Conservation (phyloP, 2,888 invertebrate genomes). For the Harpagoxenus sublaevis region DNA sequence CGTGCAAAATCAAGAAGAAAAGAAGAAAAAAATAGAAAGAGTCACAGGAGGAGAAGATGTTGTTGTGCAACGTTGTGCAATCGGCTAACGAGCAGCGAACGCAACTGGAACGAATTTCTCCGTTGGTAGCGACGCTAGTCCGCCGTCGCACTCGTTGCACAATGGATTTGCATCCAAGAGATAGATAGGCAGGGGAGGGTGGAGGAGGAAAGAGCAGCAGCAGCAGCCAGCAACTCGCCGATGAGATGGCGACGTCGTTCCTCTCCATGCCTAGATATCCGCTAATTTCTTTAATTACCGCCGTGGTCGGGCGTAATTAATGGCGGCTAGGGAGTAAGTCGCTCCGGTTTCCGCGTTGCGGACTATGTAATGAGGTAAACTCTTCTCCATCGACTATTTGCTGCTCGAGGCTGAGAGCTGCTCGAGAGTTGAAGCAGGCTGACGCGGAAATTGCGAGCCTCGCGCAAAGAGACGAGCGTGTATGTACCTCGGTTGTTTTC, state of each 20-base stretch:
- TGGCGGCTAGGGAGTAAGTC: constrained; percentile 68
- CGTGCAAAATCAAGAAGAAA: constrained; percentile 4
- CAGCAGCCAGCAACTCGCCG: constrained; percentile 21
- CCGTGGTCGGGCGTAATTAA: constrained; percentile 77
- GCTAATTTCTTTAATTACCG: constrained; percentile 81
- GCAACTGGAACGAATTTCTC: constrained; percentile 79
- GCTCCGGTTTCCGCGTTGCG: constrained; percentile 78
- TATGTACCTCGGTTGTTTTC: constrained; percentile 44
- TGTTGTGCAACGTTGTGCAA: constrained; percentile 72
- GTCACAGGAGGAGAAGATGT: constrained; percentile 49
- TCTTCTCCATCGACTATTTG: constrained; percentile 37
- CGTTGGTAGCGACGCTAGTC: constrained; percentile 62
- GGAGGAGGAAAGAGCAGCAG: background rate
- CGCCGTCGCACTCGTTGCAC: constrained; percentile 73
- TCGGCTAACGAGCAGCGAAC: constrained; percentile 72
- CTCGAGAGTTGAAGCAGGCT: constrained; percentile 25
- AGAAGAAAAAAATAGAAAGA: constrained; percentile 12
- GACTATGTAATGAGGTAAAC: constrained; percentile 75
- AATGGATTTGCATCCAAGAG: constrained; percentile 78
- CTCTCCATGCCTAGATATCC: constrained; percentile 64
- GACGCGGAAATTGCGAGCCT: constrained; percentile 51
- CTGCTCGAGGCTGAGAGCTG: constrained; percentile 14
- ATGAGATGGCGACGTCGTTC: constrained; percentile 43
- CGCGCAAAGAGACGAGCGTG: constrained; percentile 2
- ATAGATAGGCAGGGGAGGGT: constrained; percentile 19